phyloP scores from a whole-genome alignment of 2,113 vertebrate species.

The Hippocampus comes region DNA sequence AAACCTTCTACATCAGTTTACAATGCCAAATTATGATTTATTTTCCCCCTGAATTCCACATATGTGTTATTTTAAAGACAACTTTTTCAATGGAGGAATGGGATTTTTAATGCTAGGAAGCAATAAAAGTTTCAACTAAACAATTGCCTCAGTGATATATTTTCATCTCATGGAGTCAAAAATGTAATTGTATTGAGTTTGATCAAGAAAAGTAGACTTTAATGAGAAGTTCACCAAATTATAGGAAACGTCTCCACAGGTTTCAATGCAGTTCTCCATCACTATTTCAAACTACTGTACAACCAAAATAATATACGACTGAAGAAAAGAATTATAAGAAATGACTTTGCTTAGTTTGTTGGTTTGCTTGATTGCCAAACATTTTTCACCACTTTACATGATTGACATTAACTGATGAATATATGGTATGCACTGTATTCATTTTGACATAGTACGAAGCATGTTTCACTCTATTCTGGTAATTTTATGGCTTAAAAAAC shows the following conservation, averaged over 20 bases:
- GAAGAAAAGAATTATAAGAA: too few species aligned
- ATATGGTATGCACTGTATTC: too few species aligned
- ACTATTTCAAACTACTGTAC: background rate
- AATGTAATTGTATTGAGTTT: background rate
- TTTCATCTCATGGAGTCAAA: background rate
- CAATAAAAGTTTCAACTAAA: conserved; percentile 74
- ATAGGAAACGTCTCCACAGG: background rate
- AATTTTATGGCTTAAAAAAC: too few species aligned
- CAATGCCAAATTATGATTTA: conserved; percentile 65
- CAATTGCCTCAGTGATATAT: background rate
- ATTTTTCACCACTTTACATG: too few species aligned
- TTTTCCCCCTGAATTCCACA: conserved; percentile 51
- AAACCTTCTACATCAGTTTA: conserved; percentile 28
- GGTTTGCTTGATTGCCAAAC: too few species aligned
- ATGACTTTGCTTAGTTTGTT: too few species aligned
- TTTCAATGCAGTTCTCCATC: background rate
- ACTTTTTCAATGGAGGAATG: conserved; percentile 56
- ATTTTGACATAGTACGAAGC: too few species aligned
- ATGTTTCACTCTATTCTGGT: too few species aligned
- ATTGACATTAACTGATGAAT: too few species aligned
- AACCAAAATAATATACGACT: too few species aligned
- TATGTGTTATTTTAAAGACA: conserved; percentile 50
- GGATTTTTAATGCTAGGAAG: conserved; percentile 74
- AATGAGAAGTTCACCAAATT: background rate
- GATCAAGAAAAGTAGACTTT: background rate